A percentile compares a stretch with the other conserved stretches of the same genome.
Conservation (phyloP, 2,797 vertebrate species). For the Prionace glauca region DNA sequence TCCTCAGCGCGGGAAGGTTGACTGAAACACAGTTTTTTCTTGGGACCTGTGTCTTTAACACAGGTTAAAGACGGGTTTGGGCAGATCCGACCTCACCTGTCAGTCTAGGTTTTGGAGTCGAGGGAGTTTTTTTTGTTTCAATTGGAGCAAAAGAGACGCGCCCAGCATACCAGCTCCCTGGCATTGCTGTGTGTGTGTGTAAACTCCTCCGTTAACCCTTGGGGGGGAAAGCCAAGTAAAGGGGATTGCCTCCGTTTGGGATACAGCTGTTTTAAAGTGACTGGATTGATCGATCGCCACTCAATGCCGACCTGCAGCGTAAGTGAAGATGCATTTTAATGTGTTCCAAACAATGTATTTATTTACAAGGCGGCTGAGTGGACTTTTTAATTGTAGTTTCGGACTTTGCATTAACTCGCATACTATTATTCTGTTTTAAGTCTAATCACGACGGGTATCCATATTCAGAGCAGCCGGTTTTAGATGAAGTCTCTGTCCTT, state of each 20-base stretch:
- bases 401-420: neutral
- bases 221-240: neutral
- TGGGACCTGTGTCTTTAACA: neutral
- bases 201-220: neutral
- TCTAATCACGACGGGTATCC: too few relatives aligned
- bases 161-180: neutral
- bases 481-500: too few relatives aligned
- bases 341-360: neutral
- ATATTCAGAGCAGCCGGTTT: neutral
- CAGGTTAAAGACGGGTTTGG: too few relatives aligned
- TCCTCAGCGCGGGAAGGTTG: neutral
- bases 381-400: too few relatives aligned
- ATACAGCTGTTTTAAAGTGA: neutral
- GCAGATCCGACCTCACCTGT: neutral
- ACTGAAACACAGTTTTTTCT: too few relatives aligned
- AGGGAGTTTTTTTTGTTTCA: neutral
- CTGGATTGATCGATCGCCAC: neutral
- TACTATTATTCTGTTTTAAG: too few relatives aligned
- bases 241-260: neutral
- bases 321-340: neutral
- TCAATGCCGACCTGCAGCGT: neutral
- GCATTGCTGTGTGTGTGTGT: neutral
- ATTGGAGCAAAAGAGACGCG: neutral
- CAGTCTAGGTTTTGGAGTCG: neutral
- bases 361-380: neutral